These are phyloP conservation scores for Varanus komodoensis DNA, from an alignment of 2,113 vertebrate genomes.

Conservation along the genomic window DNA sequence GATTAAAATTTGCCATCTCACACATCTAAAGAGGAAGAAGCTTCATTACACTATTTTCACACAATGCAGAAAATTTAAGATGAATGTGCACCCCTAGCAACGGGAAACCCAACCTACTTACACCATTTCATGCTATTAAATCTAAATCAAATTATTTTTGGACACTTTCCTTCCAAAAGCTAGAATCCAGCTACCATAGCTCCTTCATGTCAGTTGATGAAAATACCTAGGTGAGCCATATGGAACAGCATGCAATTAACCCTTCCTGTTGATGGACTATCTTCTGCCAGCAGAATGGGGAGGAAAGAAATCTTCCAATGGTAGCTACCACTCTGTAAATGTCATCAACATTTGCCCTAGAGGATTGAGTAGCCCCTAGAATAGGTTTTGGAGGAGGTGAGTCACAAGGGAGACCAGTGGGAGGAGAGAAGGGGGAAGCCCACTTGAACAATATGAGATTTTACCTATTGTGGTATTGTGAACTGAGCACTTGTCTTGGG, in stretches of 20 bases:
- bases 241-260: not conserved
- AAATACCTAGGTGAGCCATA: not conserved
- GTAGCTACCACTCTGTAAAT: no score
- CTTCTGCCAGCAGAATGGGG: not conserved
- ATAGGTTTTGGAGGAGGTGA: no score
- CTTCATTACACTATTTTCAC: not conserved
- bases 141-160: not conserved
- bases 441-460: not conserved
- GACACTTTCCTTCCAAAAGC: constrained; percentile 4
- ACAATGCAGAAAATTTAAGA: not conserved
- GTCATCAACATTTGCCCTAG: not conserved
- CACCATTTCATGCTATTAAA: not conserved
- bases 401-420: no score
- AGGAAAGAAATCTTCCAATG: not conserved
- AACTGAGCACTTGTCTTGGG: not conserved
- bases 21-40: not conserved
- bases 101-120: not conserved
- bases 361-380: not conserved
- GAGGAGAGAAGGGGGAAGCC: not conserved
- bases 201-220: not conserved
- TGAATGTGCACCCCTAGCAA: not conserved
- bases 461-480: not conserved
- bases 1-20: not conserved
- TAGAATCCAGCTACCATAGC: not conserved
- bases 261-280: not conserved